Evolutionary conservation across 2,797 vertebrate species (phyloP).

Genomic region (Schizopygopsis pylzovi): DNA sequence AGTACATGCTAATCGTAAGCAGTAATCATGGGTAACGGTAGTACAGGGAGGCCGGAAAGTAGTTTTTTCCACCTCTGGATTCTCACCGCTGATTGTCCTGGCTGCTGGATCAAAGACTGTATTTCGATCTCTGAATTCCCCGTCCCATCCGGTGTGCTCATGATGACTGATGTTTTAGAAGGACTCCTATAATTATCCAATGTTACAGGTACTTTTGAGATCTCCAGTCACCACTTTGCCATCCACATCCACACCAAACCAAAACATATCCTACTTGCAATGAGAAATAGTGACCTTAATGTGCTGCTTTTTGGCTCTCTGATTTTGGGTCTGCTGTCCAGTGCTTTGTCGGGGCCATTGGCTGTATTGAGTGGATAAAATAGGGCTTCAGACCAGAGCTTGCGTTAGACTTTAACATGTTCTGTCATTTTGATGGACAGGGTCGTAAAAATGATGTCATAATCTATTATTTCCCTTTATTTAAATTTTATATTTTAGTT

Average conservation of each 20-base stretch:
- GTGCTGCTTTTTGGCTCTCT: slow-evolving; percentile 22
- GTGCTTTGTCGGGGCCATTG: slow-evolving; percentile 33
- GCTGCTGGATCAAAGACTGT: slow-evolving; percentile 67
- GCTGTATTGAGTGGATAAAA: slow-evolving; percentile 50
- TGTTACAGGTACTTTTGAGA: slow-evolving; percentile 16
- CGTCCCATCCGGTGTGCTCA: background rate
- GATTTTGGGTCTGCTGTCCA: slow-evolving; percentile 37
- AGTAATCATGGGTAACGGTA: slow-evolving; percentile 21
- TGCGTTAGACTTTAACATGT: no score
- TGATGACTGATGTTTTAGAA: background rate
- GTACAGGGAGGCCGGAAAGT: slow-evolving; percentile 25
- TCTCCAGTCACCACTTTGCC: slow-evolving; percentile 41
- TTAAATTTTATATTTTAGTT: no score
- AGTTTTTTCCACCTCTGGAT: slow-evolving; percentile 44
- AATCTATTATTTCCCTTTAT: no score
- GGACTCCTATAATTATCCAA: background rate
- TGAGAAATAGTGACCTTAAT: slow-evolving; percentile 41
- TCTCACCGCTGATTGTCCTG: slow-evolving; percentile 63
- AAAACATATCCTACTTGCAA: slow-evolving; percentile 38
- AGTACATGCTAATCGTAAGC: background rate
- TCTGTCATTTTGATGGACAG: no score
- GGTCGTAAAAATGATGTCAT: no score
- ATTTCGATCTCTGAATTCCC: slow-evolving; percentile 65
- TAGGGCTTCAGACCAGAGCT: slow-evolving; percentile 23
- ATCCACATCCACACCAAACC: slow-evolving; percentile 15